A percentile compares a stretch with the other conserved stretches of the same genome.
Conservation (phyloP, 2,797 vertebrate species). For the Sebastes melanostomus region DNA sequence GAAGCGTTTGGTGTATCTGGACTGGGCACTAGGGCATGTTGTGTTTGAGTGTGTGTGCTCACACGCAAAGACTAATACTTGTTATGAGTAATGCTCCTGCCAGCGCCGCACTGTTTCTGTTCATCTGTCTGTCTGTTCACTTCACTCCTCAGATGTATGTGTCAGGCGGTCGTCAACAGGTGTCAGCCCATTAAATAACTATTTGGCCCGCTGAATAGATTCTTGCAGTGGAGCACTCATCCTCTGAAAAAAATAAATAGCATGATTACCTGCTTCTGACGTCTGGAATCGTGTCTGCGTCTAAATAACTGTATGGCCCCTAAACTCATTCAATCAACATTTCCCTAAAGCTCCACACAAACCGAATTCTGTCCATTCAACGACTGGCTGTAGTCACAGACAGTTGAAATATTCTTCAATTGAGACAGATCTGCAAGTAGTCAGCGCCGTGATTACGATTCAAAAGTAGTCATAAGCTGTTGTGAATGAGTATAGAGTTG, state of each 20-base stretch:
- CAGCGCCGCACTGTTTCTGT: neutral
- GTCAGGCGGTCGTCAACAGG: neutral
- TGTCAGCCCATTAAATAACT: neutral
- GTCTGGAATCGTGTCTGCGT: neutral
- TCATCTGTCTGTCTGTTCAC: neutral
- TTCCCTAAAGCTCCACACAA: neutral
- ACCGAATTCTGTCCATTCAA: conserved; percentile 10
- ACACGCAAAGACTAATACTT: neutral
- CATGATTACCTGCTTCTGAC: neutral
- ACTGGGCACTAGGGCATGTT: neutral
- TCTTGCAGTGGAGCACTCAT: neutral
- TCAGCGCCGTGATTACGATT: conserved; percentile 8
- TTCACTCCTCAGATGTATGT: neutral
- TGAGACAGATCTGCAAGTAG: conserved; percentile 25
- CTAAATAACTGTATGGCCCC: neutral
- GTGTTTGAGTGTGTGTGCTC: neutral
- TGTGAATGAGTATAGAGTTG: conserved; percentile 6
- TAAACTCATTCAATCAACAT: neutral
- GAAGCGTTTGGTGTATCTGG: neutral
- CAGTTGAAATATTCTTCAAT: conserved; percentile 16
- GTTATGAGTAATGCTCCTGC: neutral
- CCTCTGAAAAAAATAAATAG: neutral
- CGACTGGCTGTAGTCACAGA: neutral
- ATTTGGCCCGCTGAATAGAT: neutral
- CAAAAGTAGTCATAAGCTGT: neutral